phyloP scores from a whole-genome alignment of 2,888 invertebrate species.

The Eretmocerus hayati region DNA sequence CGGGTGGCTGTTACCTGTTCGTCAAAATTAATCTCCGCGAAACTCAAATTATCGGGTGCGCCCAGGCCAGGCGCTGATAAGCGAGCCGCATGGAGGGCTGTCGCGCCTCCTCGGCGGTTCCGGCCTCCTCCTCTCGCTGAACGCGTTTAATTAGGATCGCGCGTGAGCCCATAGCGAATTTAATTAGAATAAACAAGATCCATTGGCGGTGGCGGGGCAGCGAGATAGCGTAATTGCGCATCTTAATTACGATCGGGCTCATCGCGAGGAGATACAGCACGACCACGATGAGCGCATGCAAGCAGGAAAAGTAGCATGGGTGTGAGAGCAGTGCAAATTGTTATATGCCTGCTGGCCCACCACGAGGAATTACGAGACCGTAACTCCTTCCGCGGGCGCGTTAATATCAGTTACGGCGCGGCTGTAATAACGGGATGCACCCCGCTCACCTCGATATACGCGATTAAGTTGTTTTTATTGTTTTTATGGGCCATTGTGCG shows the following conservation, averaged over 20 bases:
- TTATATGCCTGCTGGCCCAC: too few species aligned
- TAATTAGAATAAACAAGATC: conserved; percentile 24
- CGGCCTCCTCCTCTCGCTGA: conserved; percentile 12
- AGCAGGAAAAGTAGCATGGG: background rate
- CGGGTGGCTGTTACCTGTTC: conserved; percentile 37
- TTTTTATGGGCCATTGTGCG: conserved; percentile 2
- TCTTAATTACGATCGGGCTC: conserved; percentile 21
- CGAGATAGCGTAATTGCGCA: conserved; percentile 20
- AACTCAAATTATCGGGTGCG: background rate
- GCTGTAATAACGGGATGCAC: too few species aligned
- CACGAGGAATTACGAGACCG: too few species aligned
- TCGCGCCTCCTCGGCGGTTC: background rate
- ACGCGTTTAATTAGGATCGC: conserved; percentile 21
- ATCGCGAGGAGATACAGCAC: background rate
- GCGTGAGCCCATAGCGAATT: conserved; percentile 10
- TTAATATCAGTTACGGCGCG: too few species aligned
- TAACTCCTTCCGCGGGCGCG: too few species aligned
- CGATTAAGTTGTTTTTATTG: background rate
- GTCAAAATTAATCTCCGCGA: conserved; percentile 36
- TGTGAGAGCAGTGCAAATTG: too few species aligned
- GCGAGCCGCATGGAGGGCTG: too few species aligned
- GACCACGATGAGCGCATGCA: background rate
- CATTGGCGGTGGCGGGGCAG: background rate
- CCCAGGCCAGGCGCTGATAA: conserved; percentile 14
- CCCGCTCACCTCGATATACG: background rate